Percentiles rank a stretch among this genome's conserved stretches.
Conservation (phyloP, 1,140 invertebrate species). For the Linepithema humile region DNA sequence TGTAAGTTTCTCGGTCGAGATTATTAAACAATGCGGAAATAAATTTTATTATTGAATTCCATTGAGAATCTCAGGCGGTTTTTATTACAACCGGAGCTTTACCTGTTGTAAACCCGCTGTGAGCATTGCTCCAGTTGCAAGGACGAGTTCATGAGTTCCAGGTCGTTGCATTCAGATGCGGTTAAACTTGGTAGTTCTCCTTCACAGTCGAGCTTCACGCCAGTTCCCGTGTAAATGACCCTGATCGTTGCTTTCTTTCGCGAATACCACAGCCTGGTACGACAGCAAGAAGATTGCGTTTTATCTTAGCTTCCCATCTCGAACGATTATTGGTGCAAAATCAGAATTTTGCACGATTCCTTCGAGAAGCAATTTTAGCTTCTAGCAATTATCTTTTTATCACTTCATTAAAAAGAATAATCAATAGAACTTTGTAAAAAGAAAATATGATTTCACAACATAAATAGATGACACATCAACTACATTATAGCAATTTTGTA, state of each 20-base stretch:
- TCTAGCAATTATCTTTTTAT: not conserved
- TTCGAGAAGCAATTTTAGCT: not conserved
- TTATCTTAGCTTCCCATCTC: not conserved
- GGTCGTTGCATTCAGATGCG: slow-evolving; percentile 50
- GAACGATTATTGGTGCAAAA: not conserved
- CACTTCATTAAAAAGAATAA: not conserved
- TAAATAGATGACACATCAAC: not conserved
- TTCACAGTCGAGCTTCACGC: not conserved
- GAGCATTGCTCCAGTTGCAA: slow-evolving; percentile 10
- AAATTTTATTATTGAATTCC: not conserved
- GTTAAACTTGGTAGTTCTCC: slow-evolving; percentile 25
- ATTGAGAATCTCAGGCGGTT: not conserved
- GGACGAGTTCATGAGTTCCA: slow-evolving; percentile 46
- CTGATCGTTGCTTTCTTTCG: slow-evolving; percentile 4
- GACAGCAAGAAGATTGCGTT: not conserved
- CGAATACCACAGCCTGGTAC: not conserved
- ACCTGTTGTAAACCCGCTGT: slow-evolving; percentile 5
- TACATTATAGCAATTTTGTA: not conserved
- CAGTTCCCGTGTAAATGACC: slow-evolving; percentile 30
- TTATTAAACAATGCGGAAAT: not conserved
- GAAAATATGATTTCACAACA: not conserved
- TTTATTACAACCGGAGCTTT: slow-evolving; percentile 9
- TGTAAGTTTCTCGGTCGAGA: not conserved
- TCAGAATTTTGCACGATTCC: not conserved
- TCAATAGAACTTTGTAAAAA: not conserved